phyloP scores from a whole-genome alignment of 2,888 invertebrate genomes.

The Perdita meconis region DNA sequence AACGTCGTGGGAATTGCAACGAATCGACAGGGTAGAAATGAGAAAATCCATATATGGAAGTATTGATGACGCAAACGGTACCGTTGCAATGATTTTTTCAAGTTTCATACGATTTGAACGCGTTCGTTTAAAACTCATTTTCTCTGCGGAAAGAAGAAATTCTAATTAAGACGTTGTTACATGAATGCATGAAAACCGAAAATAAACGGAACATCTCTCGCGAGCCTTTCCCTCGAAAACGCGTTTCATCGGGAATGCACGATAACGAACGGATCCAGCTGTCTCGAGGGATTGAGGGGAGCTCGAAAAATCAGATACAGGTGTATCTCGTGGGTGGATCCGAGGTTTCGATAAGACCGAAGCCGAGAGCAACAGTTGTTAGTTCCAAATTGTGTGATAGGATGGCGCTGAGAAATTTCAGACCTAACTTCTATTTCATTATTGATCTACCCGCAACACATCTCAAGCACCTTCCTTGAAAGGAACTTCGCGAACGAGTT shows the following conservation, averaged over 20 bases:
- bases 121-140: no score
- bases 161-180: background rate
- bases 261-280: background rate
- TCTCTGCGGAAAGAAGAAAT: no score
- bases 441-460: conserved; percentile 70
- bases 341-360: background rate
- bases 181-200: background rate
- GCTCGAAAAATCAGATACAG: no score
- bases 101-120: no score
- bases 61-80: background rate
- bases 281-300: no score
- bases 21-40: background rate
- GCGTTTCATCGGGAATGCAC: background rate
- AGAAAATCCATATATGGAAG: background rate
- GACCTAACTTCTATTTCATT: conserved; percentile 64
- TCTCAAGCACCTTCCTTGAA: conserved; percentile 24
- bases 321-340: background rate
- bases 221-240: background rate
- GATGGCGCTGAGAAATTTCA: conserved; percentile 75
- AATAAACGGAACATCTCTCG: background rate
- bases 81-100: background rate
- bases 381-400: conserved; percentile 64
- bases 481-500: background rate
- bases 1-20: background rate
- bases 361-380: conserved; percentile 67